These are phyloP conservation scores for Periophthalmus modestus DNA, from an alignment of 2,113 vertebrate genomes.

Conservation along the genomic window DNA sequence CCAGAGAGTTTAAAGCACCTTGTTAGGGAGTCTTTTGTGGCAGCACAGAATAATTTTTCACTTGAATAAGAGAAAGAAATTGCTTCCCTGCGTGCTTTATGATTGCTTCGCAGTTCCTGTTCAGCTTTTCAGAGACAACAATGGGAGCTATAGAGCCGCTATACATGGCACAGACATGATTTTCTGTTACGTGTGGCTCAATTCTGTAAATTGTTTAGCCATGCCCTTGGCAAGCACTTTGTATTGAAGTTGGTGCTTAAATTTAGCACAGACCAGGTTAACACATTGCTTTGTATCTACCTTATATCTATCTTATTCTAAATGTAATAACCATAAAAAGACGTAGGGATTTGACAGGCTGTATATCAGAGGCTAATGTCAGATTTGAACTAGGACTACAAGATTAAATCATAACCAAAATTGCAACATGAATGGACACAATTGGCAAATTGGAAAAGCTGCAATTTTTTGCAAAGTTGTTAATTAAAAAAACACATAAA, in stretches of 20 bases:
- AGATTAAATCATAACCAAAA: too few relatives aligned
- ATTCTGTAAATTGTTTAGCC: slow-evolving; percentile 65
- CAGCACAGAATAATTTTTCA: slow-evolving; percentile 75
- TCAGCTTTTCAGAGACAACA: slow-evolving; percentile 66
- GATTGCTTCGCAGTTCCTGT: slow-evolving; percentile 66
- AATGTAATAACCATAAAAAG: background rate
- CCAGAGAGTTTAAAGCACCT: slow-evolving; percentile 75
- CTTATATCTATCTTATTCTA: background rate
- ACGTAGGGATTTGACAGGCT: background rate
- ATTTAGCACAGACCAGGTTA: slow-evolving; percentile 37
- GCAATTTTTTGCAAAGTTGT: background rate
- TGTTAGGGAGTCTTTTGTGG: slow-evolving; percentile 77
- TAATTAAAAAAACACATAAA: background rate
- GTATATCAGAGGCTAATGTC: background rate
- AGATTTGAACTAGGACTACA: too few relatives aligned
- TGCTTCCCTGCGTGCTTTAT: slow-evolving; percentile 72
- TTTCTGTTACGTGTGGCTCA: slow-evolving; percentile 53
- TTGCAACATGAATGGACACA: too few relatives aligned
- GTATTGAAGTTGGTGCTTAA: slow-evolving; percentile 50
- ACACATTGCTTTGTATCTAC: background rate
- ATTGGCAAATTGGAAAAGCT: too few relatives aligned
- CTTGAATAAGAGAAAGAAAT: slow-evolving; percentile 79
- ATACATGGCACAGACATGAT: slow-evolving; percentile 46
- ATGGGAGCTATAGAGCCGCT: slow-evolving; percentile 62
- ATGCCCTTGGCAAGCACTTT: slow-evolving; percentile 49